Evolutionary conservation across 2,113 vertebrate species (phyloP).

Genomic region (Xenus cinereus): DNA sequence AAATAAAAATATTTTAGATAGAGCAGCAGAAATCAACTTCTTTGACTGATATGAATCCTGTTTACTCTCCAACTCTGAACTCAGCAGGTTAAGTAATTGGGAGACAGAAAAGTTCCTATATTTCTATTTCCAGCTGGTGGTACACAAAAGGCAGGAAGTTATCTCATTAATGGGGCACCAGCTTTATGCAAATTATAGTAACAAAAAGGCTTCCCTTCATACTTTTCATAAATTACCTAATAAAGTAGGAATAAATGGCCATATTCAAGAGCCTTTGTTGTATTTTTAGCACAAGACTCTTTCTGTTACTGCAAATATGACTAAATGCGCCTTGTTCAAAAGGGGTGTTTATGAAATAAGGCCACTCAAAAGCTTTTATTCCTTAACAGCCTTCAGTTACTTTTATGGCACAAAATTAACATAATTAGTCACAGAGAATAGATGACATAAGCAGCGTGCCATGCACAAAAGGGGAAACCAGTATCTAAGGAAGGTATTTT

Average conservation of each 20-base stretch:
- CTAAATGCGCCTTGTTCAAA: conserved; percentile 84
- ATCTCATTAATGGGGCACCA: conserved; percentile 85
- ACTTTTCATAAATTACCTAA: conserved; percentile 87
- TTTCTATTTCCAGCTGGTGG: conserved; percentile 86
- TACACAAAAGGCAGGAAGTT: conserved; percentile 89
- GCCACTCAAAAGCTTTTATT: conserved; percentile 84
- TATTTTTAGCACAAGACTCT: conserved; percentile 89
- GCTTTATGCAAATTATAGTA: conserved; percentile 88
- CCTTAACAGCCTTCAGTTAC: conserved; percentile 84
- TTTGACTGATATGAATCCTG: conserved; percentile 77
- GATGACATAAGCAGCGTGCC: conserved; percentile 82
- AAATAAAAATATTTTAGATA: conserved; percentile 68
- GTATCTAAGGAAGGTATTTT: conserved; percentile 93
- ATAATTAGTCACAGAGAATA: conserved; percentile 89
- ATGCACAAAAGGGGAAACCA: conserved; percentile 79
- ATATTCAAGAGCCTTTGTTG: conserved; percentile 85
- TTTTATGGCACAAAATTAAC: conserved; percentile 91
- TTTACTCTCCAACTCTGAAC: conserved; percentile 84
- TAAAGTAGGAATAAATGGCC: conserved; percentile 87
- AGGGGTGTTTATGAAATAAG: conserved; percentile 87
- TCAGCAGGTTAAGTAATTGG: conserved; percentile 88
- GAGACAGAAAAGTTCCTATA: conserved; percentile 83
- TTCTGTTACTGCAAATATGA: conserved; percentile 88
- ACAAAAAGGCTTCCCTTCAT: conserved; percentile 87
- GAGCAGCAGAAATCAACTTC: conserved; percentile 73